Evolutionary conservation across 2,797 vertebrate species (phyloP).

Genomic region (Phrynocephalus forsythii): DNA sequence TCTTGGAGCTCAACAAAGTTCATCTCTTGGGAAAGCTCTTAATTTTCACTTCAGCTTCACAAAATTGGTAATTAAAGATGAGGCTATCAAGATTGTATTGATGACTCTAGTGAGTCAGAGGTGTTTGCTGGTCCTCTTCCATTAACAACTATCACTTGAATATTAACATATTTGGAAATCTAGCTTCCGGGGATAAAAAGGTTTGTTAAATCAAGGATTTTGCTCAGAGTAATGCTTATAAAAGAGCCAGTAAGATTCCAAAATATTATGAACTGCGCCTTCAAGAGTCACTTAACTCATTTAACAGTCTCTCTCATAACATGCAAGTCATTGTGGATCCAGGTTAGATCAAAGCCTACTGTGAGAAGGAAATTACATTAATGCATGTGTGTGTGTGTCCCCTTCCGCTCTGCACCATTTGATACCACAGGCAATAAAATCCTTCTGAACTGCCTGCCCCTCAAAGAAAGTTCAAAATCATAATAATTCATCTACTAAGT

Average conservation of each 20-base stretch:
- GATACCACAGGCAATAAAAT: background rate
- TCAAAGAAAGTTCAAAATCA: background rate
- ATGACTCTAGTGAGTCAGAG: rapidly evolving
- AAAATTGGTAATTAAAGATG: background rate
- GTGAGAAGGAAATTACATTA: background rate
- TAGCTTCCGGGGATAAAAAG: constrained; percentile 22
- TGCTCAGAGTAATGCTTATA: background rate
- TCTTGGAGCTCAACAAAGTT: background rate
- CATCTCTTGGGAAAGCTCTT: constrained; percentile 15
- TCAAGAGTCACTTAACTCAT: background rate
- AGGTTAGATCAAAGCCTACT: background rate
- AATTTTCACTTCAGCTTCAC: constrained; percentile 14
- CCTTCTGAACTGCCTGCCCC: background rate
- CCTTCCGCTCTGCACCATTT: background rate
- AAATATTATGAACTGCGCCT: background rate
- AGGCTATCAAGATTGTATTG: background rate
- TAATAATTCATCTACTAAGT: background rate
- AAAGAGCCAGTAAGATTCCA: background rate
- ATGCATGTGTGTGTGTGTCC: no score
- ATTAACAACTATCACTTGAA: constrained; percentile 5
- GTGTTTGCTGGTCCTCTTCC: background rate
- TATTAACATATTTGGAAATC: constrained; percentile 21
- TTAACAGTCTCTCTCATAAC: background rate
- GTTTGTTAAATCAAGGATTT: background rate
- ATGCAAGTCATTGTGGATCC: background rate